Conservation (phyloP, 2,113 vertebrate species). For the Eclectus roratus region DNA sequence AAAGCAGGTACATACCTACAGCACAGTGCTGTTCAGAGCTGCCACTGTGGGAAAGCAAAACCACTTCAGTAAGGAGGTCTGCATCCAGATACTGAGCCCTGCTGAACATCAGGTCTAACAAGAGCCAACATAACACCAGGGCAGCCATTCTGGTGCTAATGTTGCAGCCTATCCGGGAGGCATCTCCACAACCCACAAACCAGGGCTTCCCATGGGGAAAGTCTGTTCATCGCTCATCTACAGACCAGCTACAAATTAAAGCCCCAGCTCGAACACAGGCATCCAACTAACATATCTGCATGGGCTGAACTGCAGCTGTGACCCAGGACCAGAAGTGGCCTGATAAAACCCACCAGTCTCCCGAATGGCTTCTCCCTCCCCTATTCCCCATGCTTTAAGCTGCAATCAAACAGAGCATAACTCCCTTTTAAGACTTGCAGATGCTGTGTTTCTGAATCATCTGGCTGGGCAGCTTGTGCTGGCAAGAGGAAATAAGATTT, state of each 20-base stretch:
- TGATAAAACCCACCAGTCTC: neutral
- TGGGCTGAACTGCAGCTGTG: neutral
- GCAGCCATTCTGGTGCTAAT: neutral
- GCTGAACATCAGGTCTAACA: neutral
- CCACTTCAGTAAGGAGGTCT: neutral
- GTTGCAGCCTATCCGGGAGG: neutral
- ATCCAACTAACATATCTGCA: neutral
- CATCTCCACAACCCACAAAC: neutral
- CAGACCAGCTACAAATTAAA: neutral
- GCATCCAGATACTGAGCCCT: neutral
- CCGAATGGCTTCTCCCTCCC: neutral
- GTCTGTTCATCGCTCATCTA: neutral
- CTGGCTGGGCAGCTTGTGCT: neutral
- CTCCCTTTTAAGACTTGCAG: conserved; percentile 39
- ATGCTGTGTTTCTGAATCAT: conserved; percentile 40
- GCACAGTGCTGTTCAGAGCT: neutral
- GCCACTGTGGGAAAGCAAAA: neutral
- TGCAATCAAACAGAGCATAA: conserved; percentile 19
- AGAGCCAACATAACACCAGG: neutral
- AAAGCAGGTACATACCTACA: neutral
- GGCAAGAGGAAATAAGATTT: neutral
- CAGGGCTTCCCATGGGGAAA: neutral
- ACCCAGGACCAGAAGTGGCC: neutral
- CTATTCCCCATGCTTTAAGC: neutral
- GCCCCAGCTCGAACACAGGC: neutral